Percentiles rank a stretch among this genome's conserved stretches.
phyloP scores from a whole-genome alignment of 2,113 vertebrate species.

The Vulpes vulpes region DNA sequence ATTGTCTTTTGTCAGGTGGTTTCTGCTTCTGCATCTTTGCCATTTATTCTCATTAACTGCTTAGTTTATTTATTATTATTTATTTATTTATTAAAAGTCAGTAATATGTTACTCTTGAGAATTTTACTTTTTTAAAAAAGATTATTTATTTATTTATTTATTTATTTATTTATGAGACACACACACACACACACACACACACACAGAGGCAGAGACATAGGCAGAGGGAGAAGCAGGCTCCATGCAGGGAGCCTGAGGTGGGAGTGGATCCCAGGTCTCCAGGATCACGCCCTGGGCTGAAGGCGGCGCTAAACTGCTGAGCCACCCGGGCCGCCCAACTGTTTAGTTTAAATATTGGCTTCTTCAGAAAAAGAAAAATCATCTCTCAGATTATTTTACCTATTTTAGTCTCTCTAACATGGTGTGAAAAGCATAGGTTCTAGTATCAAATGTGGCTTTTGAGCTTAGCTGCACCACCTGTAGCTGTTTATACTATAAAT shows the following conservation, averaged over 20 bases:
- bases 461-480: background rate
- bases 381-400: background rate
- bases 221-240: too few species aligned
- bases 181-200: too few species aligned
- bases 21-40: background rate
- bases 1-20: background rate
- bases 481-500: background rate
- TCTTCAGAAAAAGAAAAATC: background rate
- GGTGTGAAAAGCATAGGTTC: background rate
- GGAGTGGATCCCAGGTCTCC: too few species aligned
- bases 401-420: background rate
- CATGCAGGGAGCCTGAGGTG: too few species aligned
- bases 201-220: too few species aligned
- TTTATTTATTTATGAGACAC: too few species aligned
- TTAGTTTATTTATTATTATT: background rate
- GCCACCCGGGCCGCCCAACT: background rate
- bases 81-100: too few species aligned
- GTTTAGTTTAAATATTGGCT: conserved; percentile 6
- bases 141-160: too few species aligned
- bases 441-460: background rate
- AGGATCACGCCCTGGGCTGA: too few species aligned
- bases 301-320: too few species aligned
- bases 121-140: too few species aligned
- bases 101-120: too few species aligned
- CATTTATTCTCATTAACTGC: background rate